These are phyloP conservation scores for pig (Sus scrofa) DNA, from an alignment of 2,113 vertebrate genomes.

Conservation along the genomic window DNA sequence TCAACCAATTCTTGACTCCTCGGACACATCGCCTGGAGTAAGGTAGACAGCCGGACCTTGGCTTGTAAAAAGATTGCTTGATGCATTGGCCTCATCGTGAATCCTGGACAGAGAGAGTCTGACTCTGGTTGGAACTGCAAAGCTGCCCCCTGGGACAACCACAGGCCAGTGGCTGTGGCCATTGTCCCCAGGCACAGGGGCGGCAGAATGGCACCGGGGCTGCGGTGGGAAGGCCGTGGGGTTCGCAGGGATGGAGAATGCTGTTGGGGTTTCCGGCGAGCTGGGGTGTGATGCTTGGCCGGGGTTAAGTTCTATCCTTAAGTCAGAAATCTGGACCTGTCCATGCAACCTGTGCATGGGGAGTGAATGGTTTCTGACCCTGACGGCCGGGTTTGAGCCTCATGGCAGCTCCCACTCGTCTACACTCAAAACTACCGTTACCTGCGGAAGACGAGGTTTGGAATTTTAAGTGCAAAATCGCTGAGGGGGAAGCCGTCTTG, in stretches of 20 bases:
- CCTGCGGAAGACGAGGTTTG: neutral
- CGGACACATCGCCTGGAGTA: fast-evolving
- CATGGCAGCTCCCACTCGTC: no score
- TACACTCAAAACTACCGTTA: neutral
- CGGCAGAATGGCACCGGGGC: fast-evolving
- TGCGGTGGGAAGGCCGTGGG: fast-evolving
- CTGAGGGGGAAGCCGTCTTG: neutral
- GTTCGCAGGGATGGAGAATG: neutral
- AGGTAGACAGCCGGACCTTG: fast-evolving
- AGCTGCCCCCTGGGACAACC: fast-evolving
- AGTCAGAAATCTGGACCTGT: no score
- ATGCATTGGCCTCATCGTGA: fast-evolving
- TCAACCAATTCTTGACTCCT: no score
- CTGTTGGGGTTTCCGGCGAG: neutral
- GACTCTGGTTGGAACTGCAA: neutral
- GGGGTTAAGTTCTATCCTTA: no score
- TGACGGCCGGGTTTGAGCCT: fast-evolving
- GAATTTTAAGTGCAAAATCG: neutral
- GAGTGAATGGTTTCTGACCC: neutral
- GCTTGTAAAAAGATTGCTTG: fast-evolving
- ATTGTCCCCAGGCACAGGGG: fast-evolving
- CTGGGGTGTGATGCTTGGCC: fast-evolving
- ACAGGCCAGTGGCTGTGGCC: fast-evolving
- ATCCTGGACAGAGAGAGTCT: neutral
- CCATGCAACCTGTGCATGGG: fast-evolving